Evolutionary conservation across 2,113 vertebrate genomes (phyloP), one percentile per base, ranked within the genome.

Genomic region (Catharus minimus): DNA sequence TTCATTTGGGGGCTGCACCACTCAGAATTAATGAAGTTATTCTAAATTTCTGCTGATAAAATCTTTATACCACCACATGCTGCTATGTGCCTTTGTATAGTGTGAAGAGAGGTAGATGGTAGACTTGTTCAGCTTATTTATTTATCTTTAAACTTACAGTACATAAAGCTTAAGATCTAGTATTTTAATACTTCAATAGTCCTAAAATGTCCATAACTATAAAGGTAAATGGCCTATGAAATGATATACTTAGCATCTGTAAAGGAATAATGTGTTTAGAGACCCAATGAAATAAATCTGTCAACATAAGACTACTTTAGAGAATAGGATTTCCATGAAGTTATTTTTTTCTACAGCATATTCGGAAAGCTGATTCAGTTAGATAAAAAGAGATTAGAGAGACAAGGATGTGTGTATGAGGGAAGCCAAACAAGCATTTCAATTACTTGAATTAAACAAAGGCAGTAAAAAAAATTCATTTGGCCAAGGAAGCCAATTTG

Each of bases 151-250:
- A 44, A 71, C n/a, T 89, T 84, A 65, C 11, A 56, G 36, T 38
- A 52, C 15, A 43, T 79, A 88, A 91, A 87, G 32, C 78, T 91
- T 47, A 93, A 90, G 38, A 83, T 68, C 41, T 74, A 68, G 26
- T 88, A 57, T 49, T 88, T 94, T 80, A 88, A 88, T 92, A 89
- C 69, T 89, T 69, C 86, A 86, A 1, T 52, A 92, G 55, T 84
- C 60, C 80, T 95, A 77, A 93, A 94, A 82, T 94, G 85, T 94
- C 93, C 60, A 72, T 91, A 93, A 88, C 87, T 93, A 62, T 95
- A 93, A 96, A 95, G 67, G 85, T 86, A 96, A 96, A 96, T 90
- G 73, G 82, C 11, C 69, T 88, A 74, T 86, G 85, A 90, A 96
- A 95, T 0, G 1, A 91, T 90, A 73, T 44, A 52, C 90, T 77